Conservation (phyloP, 2,113 vertebrate species). For the Oenanthe oenanthe region DNA sequence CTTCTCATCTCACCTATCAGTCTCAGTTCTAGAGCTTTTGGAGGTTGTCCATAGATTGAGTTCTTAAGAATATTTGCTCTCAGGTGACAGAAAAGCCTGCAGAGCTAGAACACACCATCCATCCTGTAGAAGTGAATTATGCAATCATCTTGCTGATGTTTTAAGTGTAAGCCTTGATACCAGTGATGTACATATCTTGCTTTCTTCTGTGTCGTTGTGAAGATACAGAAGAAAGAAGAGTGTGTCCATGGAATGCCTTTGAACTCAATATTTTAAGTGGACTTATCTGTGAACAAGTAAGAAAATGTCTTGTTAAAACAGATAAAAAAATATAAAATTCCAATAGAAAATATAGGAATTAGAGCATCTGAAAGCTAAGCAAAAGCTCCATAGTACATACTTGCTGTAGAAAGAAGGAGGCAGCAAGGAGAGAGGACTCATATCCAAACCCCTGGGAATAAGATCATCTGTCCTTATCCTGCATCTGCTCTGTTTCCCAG, state of each 20-base stretch:
- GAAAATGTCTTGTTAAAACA: neutral
- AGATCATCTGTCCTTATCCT: slow-evolving; percentile 13
- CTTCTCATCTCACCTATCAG: neutral
- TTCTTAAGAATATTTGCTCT: neutral
- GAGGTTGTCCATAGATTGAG: neutral
- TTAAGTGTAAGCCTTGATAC: neutral
- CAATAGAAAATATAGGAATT: neutral
- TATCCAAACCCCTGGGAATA: neutral
- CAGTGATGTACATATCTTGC: neutral
- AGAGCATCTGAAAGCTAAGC: neutral
- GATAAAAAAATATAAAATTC: neutral
- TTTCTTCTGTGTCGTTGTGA: neutral
- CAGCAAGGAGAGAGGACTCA: neutral
- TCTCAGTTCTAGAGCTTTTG: neutral
- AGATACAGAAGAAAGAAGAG: neutral
- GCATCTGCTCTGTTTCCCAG: slow-evolving; percentile 40
- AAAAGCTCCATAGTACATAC: neutral
- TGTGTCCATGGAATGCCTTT: neutral
- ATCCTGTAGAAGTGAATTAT: neutral
- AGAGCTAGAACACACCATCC: neutral
- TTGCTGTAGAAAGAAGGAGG: neutral
- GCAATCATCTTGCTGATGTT: neutral
- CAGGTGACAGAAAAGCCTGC: neutral
- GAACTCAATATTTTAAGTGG: neutral
- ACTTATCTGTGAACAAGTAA: neutral